phyloP scores from a whole-genome alignment of 2,113 vertebrate species.

The Brachypodius melanocephalos region DNA sequence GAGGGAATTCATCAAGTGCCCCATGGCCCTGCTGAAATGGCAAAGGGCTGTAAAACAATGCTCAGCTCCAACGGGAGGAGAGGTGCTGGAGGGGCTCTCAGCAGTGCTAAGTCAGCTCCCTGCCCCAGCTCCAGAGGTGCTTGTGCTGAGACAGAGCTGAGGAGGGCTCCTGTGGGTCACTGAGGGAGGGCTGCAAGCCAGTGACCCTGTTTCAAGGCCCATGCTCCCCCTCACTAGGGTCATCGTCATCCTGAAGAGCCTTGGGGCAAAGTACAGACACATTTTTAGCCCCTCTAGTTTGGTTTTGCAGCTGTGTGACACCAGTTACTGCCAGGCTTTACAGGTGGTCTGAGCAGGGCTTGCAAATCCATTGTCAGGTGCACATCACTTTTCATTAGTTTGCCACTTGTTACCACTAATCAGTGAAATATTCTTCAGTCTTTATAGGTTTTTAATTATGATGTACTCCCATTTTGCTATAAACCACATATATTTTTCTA shows the following conservation, averaged over 20 bases:
- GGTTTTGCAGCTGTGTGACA: background rate
- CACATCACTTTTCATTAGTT: background rate
- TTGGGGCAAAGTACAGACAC: background rate
- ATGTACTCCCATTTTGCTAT: background rate
- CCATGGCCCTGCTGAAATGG: background rate
- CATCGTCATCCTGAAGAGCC: background rate
- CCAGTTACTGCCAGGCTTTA: background rate
- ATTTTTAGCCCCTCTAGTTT: background rate
- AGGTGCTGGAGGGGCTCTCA: background rate
- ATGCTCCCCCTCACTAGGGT: background rate
- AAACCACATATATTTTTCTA: background rate
- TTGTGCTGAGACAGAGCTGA: background rate
- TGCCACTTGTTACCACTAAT: background rate
- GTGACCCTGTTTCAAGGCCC: background rate
- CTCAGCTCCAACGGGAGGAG: background rate
- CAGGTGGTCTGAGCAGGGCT: background rate
- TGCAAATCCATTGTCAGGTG: background rate
- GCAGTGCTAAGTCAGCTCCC: background rate
- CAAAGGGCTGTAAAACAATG: conserved; percentile 31
- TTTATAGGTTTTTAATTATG: background rate
- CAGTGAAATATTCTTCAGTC: background rate
- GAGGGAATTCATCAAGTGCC: conserved; percentile 49
- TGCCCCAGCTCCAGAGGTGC: background rate
- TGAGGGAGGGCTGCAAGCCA: background rate
- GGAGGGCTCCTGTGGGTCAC: background rate